Percentiles rank a stretch among this genome's conserved stretches.
Conservation (phyloP, 64 coral and sea anemone genomes). For the Trachythela sp. region DNA sequence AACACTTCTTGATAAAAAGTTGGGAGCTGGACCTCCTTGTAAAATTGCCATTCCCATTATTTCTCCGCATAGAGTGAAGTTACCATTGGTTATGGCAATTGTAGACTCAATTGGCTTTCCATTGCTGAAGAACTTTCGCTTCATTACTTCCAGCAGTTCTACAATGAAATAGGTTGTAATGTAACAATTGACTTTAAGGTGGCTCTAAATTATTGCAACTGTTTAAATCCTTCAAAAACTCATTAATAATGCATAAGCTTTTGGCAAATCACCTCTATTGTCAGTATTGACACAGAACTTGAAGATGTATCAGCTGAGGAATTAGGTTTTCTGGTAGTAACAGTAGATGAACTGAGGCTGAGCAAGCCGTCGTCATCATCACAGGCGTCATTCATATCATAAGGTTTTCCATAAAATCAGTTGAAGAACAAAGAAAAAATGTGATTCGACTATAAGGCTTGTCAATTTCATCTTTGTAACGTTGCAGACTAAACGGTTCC, state of each 20-base stretch:
- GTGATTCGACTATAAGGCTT: constrained; percentile 24
- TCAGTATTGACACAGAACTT: background rate
- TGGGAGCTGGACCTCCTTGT: background rate
- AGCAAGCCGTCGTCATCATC: background rate
- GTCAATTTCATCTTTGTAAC: constrained; percentile 40
- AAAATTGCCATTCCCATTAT: background rate
- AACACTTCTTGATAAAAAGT: background rate
- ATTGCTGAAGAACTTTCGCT: background rate
- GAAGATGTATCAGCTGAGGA: background rate
- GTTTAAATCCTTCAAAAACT: background rate
- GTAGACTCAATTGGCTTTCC: background rate
- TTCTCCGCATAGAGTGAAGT: background rate
- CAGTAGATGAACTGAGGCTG: background rate
- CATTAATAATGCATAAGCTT: background rate
- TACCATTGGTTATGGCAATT: background rate
- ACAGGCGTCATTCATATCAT: background rate
- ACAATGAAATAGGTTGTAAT: background rate
- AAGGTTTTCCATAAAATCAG: constrained; percentile 19
- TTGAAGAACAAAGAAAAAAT: constrained; percentile 7
- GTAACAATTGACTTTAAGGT: background rate
- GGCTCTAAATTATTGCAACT: background rate
- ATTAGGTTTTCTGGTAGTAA: background rate
- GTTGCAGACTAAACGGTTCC: constrained; percentile 37
- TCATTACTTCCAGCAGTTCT: background rate
- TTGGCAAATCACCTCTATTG: background rate